Evolutionary conservation across 2,113 vertebrate genomes (phyloP).

Genomic region (Platycercus adscitus): DNA sequence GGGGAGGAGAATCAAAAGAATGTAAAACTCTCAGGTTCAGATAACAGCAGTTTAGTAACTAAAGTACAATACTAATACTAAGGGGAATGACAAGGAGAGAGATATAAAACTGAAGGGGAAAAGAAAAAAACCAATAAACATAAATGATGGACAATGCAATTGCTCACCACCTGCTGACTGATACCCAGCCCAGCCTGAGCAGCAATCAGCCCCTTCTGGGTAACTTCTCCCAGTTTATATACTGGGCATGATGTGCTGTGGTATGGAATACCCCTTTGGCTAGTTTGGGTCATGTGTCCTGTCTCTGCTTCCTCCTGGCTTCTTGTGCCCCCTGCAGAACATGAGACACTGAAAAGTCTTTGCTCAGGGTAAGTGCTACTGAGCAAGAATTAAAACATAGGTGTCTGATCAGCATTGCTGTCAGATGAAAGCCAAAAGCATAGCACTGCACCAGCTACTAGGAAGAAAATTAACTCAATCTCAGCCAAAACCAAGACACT

Average conservation of each 20-base stretch:
- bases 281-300: neutral
- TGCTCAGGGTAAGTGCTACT: neutral
- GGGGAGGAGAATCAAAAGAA: neutral
- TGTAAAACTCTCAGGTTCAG: neutral
- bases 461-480: neutral
- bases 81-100: neutral
- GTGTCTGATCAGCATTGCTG: neutral
- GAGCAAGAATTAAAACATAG: neutral
- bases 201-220: neutral
- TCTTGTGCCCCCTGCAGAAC: neutral
- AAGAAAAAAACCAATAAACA: neutral
- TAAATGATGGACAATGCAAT: neutral
- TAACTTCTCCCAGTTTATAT: neutral
- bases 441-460: neutral
- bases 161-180: neutral
- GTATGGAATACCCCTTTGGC: neutral
- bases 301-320: neutral
- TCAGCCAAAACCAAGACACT: neutral
- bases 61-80: neutral
- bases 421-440: neutral
- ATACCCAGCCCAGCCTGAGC: neutral
- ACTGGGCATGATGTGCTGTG: neutral
- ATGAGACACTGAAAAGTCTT: neutral
- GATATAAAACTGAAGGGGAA: neutral
- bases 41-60: neutral